A percentile compares a stretch with the other conserved stretches of the same genome.
Evolutionary conservation across 2,888 invertebrate genomes (phyloP).

Genomic region (Asteroscopus sphinx): DNA sequence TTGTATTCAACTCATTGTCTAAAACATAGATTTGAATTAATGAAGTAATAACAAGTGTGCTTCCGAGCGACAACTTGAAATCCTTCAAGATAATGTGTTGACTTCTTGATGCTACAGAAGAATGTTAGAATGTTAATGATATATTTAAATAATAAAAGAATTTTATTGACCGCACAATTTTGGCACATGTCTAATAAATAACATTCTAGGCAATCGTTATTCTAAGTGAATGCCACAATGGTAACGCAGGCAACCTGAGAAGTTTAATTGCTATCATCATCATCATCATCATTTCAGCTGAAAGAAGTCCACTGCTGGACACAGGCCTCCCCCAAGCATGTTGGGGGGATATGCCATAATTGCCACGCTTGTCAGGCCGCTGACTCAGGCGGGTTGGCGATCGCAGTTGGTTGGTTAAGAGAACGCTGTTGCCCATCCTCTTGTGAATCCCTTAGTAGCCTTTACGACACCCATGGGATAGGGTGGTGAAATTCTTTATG

Average conservation of each 20-base stretch:
- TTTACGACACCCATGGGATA: too few relatives aligned
- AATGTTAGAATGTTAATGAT: constrained; percentile 40
- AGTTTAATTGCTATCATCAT: background rate
- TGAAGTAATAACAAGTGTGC: constrained; percentile 16
- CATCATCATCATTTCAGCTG: too few relatives aligned
- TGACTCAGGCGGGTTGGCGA: too few relatives aligned
- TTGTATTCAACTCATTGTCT: constrained; percentile 37
- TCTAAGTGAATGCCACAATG: constrained; percentile 2
- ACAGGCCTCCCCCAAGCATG: too few relatives aligned
- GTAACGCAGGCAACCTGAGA: background rate
- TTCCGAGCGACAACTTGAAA: constrained; percentile 26
- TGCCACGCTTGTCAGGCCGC: too few relatives aligned
- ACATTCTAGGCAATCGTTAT: constrained; percentile 1
- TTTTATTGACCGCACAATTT: constrained; percentile 31
- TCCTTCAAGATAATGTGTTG: constrained; percentile 34
- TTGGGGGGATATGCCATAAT: too few relatives aligned
- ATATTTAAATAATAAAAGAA: constrained; percentile 34
- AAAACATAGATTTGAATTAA: constrained; percentile 24
- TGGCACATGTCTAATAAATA: constrained; percentile 18
- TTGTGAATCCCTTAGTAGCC: too few relatives aligned
- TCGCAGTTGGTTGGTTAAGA: too few relatives aligned
- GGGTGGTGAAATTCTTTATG: too few relatives aligned
- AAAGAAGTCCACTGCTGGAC: too few relatives aligned
- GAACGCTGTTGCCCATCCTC: too few relatives aligned
- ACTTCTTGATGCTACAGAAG: constrained; percentile 8